Evolutionary conservation across 2,888 invertebrate species (phyloP), one percentile per base, ranked within the genome.

Genomic region (Rutpela maculata): DNA sequence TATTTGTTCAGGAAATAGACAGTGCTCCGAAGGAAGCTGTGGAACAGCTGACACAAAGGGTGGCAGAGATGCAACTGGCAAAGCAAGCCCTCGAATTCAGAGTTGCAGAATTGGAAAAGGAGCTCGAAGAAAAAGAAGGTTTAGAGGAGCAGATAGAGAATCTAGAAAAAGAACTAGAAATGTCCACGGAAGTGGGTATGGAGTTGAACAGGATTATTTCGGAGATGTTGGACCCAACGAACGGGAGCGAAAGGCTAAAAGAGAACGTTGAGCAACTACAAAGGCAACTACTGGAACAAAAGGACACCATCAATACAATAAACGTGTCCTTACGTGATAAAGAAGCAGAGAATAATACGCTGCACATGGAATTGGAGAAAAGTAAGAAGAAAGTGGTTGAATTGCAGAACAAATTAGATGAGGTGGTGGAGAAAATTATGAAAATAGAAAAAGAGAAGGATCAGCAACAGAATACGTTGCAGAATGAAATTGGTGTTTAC

Each of bases 111-210:
- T 86, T 94, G 85, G 92, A 96, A 90, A 92, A 94, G 91, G 93
- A 96, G 86, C 91, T 96, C 35, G 96, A 96, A 88, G 4, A 55
- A 15, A 82, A 82, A 50, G 15, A 71, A 15, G 91, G 91, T 74
- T 86, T 94, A 59, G 93, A 95, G 87, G 95, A 95, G 71, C 94
- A 96, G 88, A 91, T 95, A 19, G 89, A 92, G 69, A 91, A 92
- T 87, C 86, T 94, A 85, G 92, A 96, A 90, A 93, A 94, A 91
- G 93, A 96, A 86, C 91, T 96, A 59, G 96, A 96, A 88, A 94
- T 93, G 85, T 95, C 96, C 0, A 95, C 96, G 0, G 95, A 96
- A 84, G 95, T 96, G 9, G 94, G 94, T 60, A 90, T 96, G 81
- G 96, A 96, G 88, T 88, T 95, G 67, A 94, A 95, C 85, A 91